Evolutionary conservation across 2,888 invertebrate genomes (phyloP).

Genomic region (Ferrisia virgata): DNA sequence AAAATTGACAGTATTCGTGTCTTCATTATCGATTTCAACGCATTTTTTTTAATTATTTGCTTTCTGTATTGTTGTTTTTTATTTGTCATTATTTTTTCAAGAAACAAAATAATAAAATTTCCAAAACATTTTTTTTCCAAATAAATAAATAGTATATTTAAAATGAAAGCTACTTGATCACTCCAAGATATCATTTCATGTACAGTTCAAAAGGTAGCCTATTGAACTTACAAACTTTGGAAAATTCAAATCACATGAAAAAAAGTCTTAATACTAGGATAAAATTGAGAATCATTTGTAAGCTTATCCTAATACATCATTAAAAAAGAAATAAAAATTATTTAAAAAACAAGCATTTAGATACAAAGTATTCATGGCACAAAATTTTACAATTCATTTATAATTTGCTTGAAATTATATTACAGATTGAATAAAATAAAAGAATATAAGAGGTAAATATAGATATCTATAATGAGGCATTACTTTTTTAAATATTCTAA

Average conservation of each 20-base stretch:
- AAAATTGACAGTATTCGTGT: not conserved
- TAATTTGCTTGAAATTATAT: not conserved
- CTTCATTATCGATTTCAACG: not conserved
- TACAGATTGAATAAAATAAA: not conserved
- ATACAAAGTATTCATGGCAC: constrained; percentile 14
- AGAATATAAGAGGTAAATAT: too few species aligned
- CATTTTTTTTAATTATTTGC: not conserved
- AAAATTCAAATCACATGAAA: constrained; percentile 23
- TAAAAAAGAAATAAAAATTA: not conserved
- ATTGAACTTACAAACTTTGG: constrained; percentile 2
- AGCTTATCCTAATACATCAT: constrained; percentile 16
- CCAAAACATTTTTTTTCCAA: too few species aligned
- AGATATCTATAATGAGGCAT: too few species aligned
- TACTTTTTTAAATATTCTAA: not conserved
- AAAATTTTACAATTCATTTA: not conserved
- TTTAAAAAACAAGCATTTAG: not conserved
- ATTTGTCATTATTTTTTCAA: not conserved
- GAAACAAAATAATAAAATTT: not conserved
- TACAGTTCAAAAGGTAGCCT: not conserved
- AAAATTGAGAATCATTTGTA: constrained; percentile 16
- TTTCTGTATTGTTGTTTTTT: not conserved
- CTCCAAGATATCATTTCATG: not conserved
- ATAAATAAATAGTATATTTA: not conserved
- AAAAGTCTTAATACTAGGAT: constrained; percentile 7
- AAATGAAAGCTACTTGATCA: constrained; percentile 21